A percentile compares a stretch with the other conserved stretches of the same genome.
Evolutionary conservation across 92 coral and sea anemone species (phyloP).

Genomic region (Bergia sp.): DNA sequence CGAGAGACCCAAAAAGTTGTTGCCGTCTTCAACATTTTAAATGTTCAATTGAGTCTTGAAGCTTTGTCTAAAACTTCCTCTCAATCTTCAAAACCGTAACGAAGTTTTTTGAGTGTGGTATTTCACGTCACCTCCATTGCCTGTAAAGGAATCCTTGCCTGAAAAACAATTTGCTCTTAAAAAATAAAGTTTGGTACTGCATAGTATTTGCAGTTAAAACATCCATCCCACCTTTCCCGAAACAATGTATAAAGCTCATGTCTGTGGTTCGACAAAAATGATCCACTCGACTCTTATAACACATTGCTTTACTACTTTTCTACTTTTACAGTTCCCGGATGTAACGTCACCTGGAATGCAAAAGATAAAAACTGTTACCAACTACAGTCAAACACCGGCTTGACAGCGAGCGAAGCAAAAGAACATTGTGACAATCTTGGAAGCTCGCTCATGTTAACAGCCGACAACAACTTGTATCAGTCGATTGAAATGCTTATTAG

Average conservation of each 20-base stretch:
- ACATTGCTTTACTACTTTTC: not conserved
- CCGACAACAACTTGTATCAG: slow-evolving; percentile 15
- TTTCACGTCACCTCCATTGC: too few relatives aligned
- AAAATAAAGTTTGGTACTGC: too few relatives aligned
- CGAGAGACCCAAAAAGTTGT: too few relatives aligned
- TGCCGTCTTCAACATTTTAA: too few relatives aligned
- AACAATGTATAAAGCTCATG: not conserved
- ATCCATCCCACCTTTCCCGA: too few relatives aligned
- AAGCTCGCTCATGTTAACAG: not conserved
- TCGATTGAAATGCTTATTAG: not conserved
- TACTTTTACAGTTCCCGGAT: slow-evolving; percentile 55
- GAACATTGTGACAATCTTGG: slow-evolving; percentile 36
- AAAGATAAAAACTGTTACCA: slow-evolving; percentile 54
- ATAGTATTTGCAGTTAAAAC: too few relatives aligned
- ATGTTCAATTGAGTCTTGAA: too few relatives aligned
- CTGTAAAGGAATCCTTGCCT: too few relatives aligned
- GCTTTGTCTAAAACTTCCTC: too few relatives aligned
- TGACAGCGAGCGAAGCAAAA: slow-evolving; percentile 25
- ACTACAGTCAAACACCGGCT: slow-evolving; percentile 37
- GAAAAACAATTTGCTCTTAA: too few relatives aligned
- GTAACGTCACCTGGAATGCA: slow-evolving; percentile 67
- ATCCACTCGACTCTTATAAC: not conserved
- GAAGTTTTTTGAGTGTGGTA: too few relatives aligned
- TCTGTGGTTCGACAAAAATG: not conserved
- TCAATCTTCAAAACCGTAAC: too few relatives aligned